These are phyloP conservation scores for Acrobasis consociella DNA, from an alignment of 2,888 invertebrate genomes.

Conservation along the genomic window DNA sequence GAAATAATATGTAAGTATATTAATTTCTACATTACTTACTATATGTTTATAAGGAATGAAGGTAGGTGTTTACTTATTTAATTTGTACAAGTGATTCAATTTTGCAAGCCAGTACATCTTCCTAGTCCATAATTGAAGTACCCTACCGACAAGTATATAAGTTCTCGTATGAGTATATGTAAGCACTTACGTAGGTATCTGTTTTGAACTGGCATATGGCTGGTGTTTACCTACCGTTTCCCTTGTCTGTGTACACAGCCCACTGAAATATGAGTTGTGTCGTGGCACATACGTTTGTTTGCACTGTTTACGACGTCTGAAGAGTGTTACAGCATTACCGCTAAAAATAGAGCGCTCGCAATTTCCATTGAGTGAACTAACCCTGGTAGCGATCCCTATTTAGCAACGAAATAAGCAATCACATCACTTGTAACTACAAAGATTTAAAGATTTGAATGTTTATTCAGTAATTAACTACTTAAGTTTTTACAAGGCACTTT, in stretches of 20 bases:
- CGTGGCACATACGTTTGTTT: slow-evolving; percentile 5
- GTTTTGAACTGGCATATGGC: slow-evolving; percentile 7
- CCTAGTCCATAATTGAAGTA: no score
- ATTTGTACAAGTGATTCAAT: no score
- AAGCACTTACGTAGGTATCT: neutral
- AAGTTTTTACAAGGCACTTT: no score
- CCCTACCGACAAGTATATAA: no score
- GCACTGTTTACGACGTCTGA: slow-evolving; percentile 10
- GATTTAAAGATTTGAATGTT: no score
- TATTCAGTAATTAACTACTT: no score
- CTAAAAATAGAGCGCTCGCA: slow-evolving; percentile 7
- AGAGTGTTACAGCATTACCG: slow-evolving; percentile 1
- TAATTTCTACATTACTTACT: no score
- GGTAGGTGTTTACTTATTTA: no score
- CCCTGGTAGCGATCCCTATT: neutral
- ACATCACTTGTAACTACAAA: neutral
- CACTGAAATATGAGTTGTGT: slow-evolving; percentile 17
- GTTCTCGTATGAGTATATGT: no score
- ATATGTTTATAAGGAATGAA: no score
- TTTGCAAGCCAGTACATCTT: no score
- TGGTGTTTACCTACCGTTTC: slow-evolving; percentile 10
- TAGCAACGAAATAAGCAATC: neutral
- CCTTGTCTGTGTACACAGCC: slow-evolving; percentile 17
- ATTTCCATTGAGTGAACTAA: neutral
- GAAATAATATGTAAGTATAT: neutral